Evolutionary conservation across 2,888 invertebrate species (phyloP), one percentile per base, ranked within the genome.

Genomic region (Acrocera orbiculus): DNA sequence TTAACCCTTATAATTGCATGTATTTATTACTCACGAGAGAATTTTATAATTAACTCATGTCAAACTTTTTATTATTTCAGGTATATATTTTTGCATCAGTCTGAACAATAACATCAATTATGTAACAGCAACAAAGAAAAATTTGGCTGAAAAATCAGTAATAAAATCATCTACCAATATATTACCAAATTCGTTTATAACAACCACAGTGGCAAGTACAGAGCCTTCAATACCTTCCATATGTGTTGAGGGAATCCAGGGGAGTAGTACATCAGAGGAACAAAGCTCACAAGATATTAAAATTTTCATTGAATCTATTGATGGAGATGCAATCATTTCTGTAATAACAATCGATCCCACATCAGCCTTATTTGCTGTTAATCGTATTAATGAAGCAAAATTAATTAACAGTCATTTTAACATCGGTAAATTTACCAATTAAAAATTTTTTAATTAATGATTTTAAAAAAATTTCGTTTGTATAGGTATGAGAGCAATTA

Each of bases 361-460:
- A 8, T 54, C 59, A 3, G 54, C 54, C 3, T 41, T 57, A 34
- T 60, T 59, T 41, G 53, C 58, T 2, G 46, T 56, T 15, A 54
- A 58, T 47, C 56, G 58, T 7, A 46, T 57, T n/a, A 60, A 60
- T 42, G 51, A 52, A 38, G 56, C 52, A 2, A 52, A 53, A 40
- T 40, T 59, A 5, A 43, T 59, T 13, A 50, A 46, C 26, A 53
- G 52, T 4, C 53, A 56, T 40, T 55, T 58, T 42, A 48, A 56
- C 48, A 49, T 59, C 40, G 59, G 59, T 56, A 27, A 30, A 10
- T 14, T 11, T 28, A 9, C 25, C 16, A 25, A 26, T 10, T 5
- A 9, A 22, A 32, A 27, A 32, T n/a, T 20, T 5, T 8, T 27
- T 13, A 27, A 9, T 16, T 29, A 23, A 15, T 22, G n/a, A 11